These are phyloP conservation scores for Drosophila nigrodunni DNA, from an alignment of 1,140 invertebrate genomes.

Conservation along the genomic window DNA sequence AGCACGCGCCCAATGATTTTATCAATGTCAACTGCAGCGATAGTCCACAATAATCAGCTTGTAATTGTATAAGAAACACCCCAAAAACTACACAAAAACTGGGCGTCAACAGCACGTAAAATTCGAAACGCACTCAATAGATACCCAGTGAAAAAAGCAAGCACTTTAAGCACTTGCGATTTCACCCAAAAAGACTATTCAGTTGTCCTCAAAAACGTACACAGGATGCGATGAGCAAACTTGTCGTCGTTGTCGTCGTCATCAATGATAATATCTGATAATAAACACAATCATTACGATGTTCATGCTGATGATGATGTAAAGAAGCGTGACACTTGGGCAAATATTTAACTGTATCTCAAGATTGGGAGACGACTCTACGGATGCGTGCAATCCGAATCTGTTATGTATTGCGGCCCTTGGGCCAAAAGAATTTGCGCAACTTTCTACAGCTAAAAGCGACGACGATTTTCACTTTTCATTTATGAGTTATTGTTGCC, in stretches of 20 bases:
- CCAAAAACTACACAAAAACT: constrained; percentile 40
- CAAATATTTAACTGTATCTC: constrained; percentile 73
- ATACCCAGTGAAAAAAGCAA: constrained; percentile 6
- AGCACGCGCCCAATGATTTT: constrained; percentile 76
- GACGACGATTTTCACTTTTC: constrained; percentile 77
- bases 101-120: constrained; percentile 61
- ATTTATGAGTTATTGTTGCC: constrained; percentile 76
- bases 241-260: constrained; percentile 5
- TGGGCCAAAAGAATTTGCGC: constrained; percentile 76
- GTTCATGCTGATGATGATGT: constrained; percentile 65
- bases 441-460: constrained; percentile 63
- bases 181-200: constrained; percentile 43
- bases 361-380: constrained; percentile 29
- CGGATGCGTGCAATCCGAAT: constrained; percentile 36
- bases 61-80: constrained; percentile 54
- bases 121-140: constrained; percentile 23
- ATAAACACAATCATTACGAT: constrained; percentile 42
- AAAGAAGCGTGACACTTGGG: constrained; percentile 79
- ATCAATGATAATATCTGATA: constrained; percentile 60
- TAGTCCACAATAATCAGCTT: constrained; percentile 26
- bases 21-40: constrained; percentile 76
- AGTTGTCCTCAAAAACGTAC: constrained; percentile 79
- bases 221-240: constrained; percentile 60
- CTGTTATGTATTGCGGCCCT: constrained; percentile 49
- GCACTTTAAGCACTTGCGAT: constrained; percentile 43